Percentiles rank a stretch among this genome's conserved stretches.
Evolutionary conservation across 1,140 invertebrate species (phyloP).

Genomic region (Diabrotica virgifera): DNA sequence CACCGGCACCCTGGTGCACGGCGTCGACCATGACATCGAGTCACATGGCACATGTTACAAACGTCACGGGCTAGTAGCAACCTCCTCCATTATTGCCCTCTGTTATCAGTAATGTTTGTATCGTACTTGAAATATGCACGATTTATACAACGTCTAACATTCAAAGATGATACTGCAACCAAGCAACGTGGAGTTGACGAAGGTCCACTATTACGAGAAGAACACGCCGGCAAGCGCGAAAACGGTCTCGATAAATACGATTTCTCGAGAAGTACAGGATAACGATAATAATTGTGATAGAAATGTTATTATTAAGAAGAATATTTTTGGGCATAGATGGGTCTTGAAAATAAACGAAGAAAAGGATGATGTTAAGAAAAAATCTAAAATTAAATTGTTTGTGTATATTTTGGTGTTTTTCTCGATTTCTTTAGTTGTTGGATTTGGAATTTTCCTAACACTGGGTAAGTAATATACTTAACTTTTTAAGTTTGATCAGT

Average conservation of each 20-base stretch:
- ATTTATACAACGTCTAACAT: background rate
- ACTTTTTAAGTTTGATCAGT: no score
- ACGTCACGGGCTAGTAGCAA: background rate
- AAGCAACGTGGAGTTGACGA: conserved; percentile 43
- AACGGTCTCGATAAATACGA: conserved; percentile 30
- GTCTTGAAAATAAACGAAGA: conserved; percentile 40
- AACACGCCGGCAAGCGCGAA: conserved; percentile 18
- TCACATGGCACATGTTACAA: background rate
- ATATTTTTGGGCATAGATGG: conserved; percentile 44
- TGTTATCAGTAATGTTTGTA: background rate
- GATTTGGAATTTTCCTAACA: conserved; percentile 35
- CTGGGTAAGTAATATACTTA: conserved; percentile 30
- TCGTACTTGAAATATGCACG: background rate
- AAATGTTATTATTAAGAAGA: conserved; percentile 39
- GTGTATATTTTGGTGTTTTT: conserved; percentile 36
- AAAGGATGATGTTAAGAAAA: conserved; percentile 20
- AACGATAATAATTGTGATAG: conserved; percentile 34
- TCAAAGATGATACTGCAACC: conserved; percentile 36
- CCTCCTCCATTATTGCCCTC: background rate
- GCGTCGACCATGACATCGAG: background rate
- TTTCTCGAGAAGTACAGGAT: conserved; percentile 34
- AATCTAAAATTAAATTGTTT: conserved; percentile 21
- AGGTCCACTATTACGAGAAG: conserved; percentile 43
- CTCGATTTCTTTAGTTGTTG: conserved; percentile 33
- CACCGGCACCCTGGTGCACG: no score